Conservation (phyloP, 1,140 invertebrate species). For the fruit fly (Drosophila melanogaster) region Release_6_plus_ISO1_MT NT_033779.5:22367501-22368000, state of each 20-base stretch:
- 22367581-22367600: conserved; percentile 27
- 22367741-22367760: too few relatives aligned
- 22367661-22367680: conserved; percentile 60
- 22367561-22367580: not conserved
- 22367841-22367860: conserved; percentile 44
- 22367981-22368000: conserved; percentile 22
- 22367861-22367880: conserved; percentile 65
- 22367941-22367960: conserved; percentile 38
- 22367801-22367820: conserved; percentile 52
- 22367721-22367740: conserved; percentile 25
- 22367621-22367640: conserved; percentile 54
- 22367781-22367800: conserved; percentile 38
- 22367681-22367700: conserved; percentile 36
- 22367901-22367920: conserved; percentile 71
- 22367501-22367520: conserved; percentile 20
- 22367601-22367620: conserved; percentile 54
- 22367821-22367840: conserved; percentile 21
- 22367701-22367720: conserved; percentile 57
- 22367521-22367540: not conserved
- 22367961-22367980: conserved; percentile 45
- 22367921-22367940: conserved; percentile 62
- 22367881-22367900: conserved; percentile 51
- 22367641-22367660: conserved; percentile 39
- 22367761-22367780: not conserved
- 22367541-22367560: not conserved